Evolutionary conservation across 2,797 vertebrate genomes (phyloP).

Genomic region (Rhadinocentrus ornatus): DNA sequence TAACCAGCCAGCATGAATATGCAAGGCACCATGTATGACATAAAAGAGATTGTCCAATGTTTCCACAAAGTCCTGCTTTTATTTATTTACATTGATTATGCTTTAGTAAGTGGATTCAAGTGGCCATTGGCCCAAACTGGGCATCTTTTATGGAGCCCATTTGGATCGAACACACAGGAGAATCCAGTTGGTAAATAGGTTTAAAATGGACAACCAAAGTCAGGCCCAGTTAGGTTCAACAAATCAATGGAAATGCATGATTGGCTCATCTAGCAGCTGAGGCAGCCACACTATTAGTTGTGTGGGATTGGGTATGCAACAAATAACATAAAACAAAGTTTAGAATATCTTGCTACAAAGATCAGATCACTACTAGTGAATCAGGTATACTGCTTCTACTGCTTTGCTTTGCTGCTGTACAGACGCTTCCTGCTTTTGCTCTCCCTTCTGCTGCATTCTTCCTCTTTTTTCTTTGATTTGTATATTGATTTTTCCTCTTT

Average conservation of each 20-base stretch:
- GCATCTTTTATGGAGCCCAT: too few relatives aligned
- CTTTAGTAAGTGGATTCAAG: background rate
- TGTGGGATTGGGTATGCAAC: background rate
- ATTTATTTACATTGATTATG: background rate
- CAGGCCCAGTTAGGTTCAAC: background rate
- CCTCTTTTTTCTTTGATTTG: too few relatives aligned
- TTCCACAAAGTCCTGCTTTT: background rate
- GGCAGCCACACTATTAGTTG: background rate
- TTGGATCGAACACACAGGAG: too few relatives aligned
- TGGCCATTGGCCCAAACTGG: background rate
- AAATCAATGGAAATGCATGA: background rate
- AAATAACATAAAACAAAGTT: background rate
- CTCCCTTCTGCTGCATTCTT: too few relatives aligned
- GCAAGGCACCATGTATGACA: background rate
- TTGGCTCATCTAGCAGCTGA: background rate
- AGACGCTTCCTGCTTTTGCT: too few relatives aligned
- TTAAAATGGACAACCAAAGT: background rate
- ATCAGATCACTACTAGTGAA: background rate
- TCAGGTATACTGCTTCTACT: too few relatives aligned
- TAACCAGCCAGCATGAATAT: background rate
- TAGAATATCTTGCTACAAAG: background rate
- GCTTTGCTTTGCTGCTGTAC: too few relatives aligned
- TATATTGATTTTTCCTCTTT: too few relatives aligned
- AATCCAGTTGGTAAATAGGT: background rate
- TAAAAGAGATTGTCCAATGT: background rate